These are phyloP conservation scores for Atethmia centrago DNA, from an alignment of 2,888 invertebrate species.

Conservation along the genomic window DNA sequence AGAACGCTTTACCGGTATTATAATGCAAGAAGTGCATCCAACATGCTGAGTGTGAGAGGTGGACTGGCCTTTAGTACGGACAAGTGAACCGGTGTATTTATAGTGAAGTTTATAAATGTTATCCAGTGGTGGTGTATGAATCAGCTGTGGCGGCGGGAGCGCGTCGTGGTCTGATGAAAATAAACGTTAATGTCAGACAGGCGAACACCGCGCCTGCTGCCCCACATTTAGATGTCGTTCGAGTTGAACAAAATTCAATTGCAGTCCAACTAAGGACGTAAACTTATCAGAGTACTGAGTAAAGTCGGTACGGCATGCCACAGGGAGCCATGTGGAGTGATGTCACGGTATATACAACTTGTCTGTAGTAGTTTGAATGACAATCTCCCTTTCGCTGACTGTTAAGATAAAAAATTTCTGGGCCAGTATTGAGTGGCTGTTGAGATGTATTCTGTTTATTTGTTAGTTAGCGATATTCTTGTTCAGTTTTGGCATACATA, in stretches of 20 bases:
- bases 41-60: neutral
- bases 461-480: neutral
- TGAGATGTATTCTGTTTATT: neutral
- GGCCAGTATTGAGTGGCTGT: neutral
- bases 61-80: neutral
- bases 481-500: conserved; percentile 11
- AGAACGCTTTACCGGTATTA: neutral
- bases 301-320: neutral
- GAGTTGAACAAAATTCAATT: neutral
- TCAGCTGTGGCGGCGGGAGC: conserved; percentile 48
- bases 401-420: neutral
- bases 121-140: conserved; percentile 41
- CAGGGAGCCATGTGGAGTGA: neutral
- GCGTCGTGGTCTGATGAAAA: conserved; percentile 47
- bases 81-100: conserved; percentile 36
- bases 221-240: conserved; percentile 8
- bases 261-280: neutral
- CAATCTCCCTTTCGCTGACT: neutral
- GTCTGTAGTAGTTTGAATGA: neutral
- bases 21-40: neutral
- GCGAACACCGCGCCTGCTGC: conserved; percentile 4
- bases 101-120: conserved; percentile 44
- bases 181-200: conserved; percentile 62
- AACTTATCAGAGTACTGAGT: neutral
- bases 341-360: neutral